These are phyloP conservation scores for Gobio gobio DNA, from an alignment of 2,113 vertebrate species.

Conservation along the genomic window DNA sequence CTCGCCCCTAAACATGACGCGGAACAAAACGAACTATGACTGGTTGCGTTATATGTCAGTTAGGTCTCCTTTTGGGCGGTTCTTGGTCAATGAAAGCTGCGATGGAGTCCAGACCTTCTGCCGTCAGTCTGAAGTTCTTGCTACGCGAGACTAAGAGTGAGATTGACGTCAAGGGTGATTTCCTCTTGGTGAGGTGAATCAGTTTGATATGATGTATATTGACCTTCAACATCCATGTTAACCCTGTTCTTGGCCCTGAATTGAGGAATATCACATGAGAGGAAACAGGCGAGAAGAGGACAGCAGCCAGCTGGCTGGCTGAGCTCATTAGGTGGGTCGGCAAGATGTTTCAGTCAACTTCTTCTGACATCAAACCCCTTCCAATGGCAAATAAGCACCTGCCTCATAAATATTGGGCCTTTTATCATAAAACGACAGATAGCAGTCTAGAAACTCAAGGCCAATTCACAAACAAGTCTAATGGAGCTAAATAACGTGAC, in stretches of 20 bases:
- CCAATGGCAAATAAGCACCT: slow-evolving; percentile 48
- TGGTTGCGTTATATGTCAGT: too few relatives aligned
- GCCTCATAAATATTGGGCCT: slow-evolving; percentile 54
- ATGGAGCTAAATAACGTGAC: not conserved
- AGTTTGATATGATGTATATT: not conserved
- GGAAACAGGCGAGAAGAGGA: slow-evolving; percentile 2
- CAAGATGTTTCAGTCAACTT: slow-evolving; percentile 54
- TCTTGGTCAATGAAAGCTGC: too few relatives aligned
- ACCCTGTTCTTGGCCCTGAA: slow-evolving; percentile 5
- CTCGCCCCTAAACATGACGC: too few relatives aligned
- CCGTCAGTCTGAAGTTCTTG: too few relatives aligned
- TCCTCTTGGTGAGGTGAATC: not conserved
- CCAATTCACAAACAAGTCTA: not conserved
- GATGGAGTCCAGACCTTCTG: too few relatives aligned
- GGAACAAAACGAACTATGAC: too few relatives aligned
- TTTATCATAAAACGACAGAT: slow-evolving; percentile 33
- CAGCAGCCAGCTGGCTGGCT: slow-evolving; percentile 7
- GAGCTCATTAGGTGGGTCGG: slow-evolving; percentile 52
- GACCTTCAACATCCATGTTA: slow-evolving; percentile 27
- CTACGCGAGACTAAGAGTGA: not conserved
- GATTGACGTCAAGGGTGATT: slow-evolving; percentile 1
- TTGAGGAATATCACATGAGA: slow-evolving; percentile 33
- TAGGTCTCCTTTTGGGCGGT: too few relatives aligned
- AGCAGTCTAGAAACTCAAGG: slow-evolving; percentile 6
- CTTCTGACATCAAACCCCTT: slow-evolving; percentile 26